Evolutionary conservation across 2,888 invertebrate species (phyloP).

Genomic region (Polyommatus icarus): DNA sequence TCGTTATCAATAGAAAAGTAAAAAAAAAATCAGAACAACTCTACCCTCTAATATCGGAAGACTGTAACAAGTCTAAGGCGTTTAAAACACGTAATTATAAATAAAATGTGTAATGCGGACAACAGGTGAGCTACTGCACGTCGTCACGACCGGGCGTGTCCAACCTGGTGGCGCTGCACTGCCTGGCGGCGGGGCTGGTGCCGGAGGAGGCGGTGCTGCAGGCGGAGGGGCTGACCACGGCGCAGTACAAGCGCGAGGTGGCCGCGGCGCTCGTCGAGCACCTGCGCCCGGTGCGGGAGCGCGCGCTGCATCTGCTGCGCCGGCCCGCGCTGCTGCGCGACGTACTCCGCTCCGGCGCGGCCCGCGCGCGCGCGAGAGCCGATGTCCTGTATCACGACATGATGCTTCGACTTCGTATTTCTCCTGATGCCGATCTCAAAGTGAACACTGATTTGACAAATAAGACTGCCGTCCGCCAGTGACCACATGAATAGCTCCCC

Average conservation of each 20-base stretch:
- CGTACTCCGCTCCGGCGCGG: constrained; percentile 83
- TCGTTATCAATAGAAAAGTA: no score
- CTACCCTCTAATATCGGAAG: no score
- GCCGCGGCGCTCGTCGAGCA: constrained; percentile 67
- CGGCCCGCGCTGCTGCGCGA: constrained; percentile 79
- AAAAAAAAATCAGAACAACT: no score
- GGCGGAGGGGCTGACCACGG: constrained; percentile 84
- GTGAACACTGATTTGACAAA: background rate
- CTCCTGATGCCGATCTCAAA: constrained; percentile 41
- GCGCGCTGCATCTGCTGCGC: constrained; percentile 78
- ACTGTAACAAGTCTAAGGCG: no score
- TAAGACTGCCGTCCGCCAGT: background rate
- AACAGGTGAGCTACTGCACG: constrained; percentile 88
- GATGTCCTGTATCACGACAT: constrained; percentile 61
- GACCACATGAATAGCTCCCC: background rate
- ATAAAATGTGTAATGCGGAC: no score
- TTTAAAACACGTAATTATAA: no score
- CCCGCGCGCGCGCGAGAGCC: constrained; percentile 83
- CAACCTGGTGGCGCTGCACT: constrained; percentile 92
- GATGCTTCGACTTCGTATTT: constrained; percentile 56
- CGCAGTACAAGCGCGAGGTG: constrained; percentile 76
- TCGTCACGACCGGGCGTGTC: constrained; percentile 90
- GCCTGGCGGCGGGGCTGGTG: constrained; percentile 84
- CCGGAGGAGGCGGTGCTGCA: constrained; percentile 86
- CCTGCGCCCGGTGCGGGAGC: constrained; percentile 84